A percentile compares a stretch with the other conserved stretches of the same genome.
Conservation (phyloP, 1,140 invertebrate species). For the Dinoponera quadriceps region DNA sequence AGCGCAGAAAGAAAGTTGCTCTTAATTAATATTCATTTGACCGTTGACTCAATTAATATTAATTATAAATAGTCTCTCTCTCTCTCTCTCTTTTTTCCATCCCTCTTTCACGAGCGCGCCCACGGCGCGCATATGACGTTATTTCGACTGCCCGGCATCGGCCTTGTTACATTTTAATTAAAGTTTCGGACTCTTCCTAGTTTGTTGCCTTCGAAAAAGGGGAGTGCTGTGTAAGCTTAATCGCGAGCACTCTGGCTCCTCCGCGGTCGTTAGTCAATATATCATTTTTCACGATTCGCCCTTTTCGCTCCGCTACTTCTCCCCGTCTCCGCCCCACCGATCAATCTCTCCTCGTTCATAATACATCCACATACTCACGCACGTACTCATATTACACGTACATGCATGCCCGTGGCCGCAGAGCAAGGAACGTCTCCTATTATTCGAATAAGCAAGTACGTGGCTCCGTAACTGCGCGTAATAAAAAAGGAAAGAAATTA, state of each 20-base stretch:
- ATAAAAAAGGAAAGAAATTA: conserved; percentile 2
- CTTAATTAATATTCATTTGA: background rate
- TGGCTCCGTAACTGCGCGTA: background rate
- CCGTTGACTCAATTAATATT: conserved; percentile 19
- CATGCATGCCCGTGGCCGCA: too few relatives aligned
- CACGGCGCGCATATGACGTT: too few relatives aligned
- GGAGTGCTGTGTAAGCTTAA: background rate
- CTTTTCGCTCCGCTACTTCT: background rate
- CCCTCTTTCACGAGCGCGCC: too few relatives aligned
- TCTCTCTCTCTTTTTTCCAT: too few relatives aligned
- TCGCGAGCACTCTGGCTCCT: background rate
- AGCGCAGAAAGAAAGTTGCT: background rate
- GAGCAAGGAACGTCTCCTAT: background rate
- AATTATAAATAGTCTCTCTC: conserved; percentile 5
- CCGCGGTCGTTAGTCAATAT: background rate
- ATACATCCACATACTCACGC: background rate
- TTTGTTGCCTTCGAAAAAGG: background rate
- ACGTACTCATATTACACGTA: too few relatives aligned
- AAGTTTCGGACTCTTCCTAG: background rate
- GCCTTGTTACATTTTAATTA: conserved; percentile 44
- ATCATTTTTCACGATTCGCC: conserved; percentile 13
- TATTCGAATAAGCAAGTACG: background rate
- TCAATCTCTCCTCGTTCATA: background rate
- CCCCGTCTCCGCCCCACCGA: too few relatives aligned
- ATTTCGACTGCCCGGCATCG: too few relatives aligned